Conservation (phyloP, 2,113 vertebrate genomes). For the Telmatochromis sp. region DNA sequence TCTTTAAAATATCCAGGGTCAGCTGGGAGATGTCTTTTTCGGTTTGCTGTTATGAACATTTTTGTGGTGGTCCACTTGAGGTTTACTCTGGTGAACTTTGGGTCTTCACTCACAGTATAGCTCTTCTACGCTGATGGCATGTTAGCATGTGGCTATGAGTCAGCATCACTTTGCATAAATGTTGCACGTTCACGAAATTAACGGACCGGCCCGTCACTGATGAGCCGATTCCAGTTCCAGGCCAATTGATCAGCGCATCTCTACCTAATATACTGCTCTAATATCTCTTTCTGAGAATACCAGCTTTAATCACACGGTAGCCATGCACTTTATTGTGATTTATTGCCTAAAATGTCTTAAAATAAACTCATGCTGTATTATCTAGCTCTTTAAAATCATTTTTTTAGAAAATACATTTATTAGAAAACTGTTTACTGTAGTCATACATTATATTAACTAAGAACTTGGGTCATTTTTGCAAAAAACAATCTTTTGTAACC, state of each 20-base stretch:
- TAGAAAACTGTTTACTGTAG: neutral
- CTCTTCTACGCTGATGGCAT: neutral
- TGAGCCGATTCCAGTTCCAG: neutral
- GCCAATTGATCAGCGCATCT: neutral
- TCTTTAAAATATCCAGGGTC: neutral
- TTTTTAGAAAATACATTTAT: neutral
- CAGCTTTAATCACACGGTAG: neutral
- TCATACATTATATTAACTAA: neutral
- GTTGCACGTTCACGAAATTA: neutral
- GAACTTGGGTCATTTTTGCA: neutral
- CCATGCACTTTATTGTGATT: neutral
- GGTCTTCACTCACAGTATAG: neutral
- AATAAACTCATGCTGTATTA: neutral
- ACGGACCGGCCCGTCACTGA: rapidly evolving
- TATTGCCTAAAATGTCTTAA: neutral
- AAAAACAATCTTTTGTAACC: neutral
- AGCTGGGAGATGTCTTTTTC: neutral
- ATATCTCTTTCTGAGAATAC: neutral
- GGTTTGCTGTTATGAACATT: neutral
- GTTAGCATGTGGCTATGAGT: neutral
- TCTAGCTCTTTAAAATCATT: neutral
- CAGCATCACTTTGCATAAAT: neutral
- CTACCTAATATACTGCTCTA: neutral
- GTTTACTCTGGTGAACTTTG: neutral
- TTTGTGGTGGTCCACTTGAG: neutral